Evolutionary conservation across 2,113 vertebrate genomes (phyloP).

Genomic region (Cryptotis parvus): DNA sequence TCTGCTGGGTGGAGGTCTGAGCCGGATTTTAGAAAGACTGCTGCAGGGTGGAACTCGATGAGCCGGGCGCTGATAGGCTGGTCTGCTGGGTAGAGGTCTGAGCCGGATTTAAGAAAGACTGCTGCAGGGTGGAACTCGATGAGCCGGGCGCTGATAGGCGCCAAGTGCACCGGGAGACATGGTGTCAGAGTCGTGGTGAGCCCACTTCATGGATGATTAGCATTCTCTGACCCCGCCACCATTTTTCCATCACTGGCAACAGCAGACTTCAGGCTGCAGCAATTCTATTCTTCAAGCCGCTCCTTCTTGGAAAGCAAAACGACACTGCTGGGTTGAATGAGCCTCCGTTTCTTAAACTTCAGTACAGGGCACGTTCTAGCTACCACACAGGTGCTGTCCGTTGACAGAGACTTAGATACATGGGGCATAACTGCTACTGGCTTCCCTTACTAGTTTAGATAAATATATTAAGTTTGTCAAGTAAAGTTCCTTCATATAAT

Average conservation of each 20-base stretch:
- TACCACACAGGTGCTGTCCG: slow-evolving; percentile 92
- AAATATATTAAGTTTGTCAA: background rate
- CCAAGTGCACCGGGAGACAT: slow-evolving; percentile 1
- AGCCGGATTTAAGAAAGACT: too few species aligned
- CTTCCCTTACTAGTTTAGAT: too few species aligned
- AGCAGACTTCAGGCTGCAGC: slow-evolving; percentile 48
- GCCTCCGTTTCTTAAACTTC: slow-evolving; percentile 93
- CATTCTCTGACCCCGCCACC: slow-evolving; percentile 72
- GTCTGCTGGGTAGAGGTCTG: too few species aligned
- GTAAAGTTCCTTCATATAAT: background rate
- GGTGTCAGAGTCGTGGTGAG: slow-evolving; percentile 59
- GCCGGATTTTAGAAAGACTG: too few species aligned
- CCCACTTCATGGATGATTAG: slow-evolving; percentile 77
- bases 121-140: too few species aligned
- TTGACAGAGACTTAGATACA: slow-evolving; percentile 75
- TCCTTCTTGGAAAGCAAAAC: slow-evolving; percentile 91
- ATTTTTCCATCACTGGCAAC: slow-evolving; percentile 67
- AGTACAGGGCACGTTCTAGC: slow-evolving; percentile 94
- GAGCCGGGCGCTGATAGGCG: too few species aligned
- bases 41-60: too few species aligned
- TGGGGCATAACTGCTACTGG: too few species aligned
- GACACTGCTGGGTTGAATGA: slow-evolving; percentile 93
- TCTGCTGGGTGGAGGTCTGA: too few species aligned
- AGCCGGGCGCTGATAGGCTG: too few species aligned
- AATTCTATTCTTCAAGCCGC: slow-evolving; percentile 59